Conservation (phyloP, 2,797 vertebrate species). For the Myotis findleyi region DNA sequence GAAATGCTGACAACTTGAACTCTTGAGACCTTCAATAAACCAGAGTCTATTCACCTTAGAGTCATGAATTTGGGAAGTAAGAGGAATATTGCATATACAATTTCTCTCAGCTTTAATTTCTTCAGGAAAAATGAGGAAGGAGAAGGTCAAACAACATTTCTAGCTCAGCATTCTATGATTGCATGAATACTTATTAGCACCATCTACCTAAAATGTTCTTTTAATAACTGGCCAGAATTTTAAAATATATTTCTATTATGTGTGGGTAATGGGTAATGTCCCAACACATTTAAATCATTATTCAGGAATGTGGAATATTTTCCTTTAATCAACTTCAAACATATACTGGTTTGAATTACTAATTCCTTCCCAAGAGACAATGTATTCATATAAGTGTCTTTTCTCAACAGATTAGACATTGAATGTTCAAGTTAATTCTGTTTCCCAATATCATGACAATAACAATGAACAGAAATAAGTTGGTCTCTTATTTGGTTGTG, state of each 20-base stretch:
- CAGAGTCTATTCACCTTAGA: slow-evolving; percentile 68
- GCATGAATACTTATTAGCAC: slow-evolving; percentile 10
- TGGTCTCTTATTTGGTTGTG: slow-evolving; percentile 5
- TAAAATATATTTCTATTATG: slow-evolving; percentile 35
- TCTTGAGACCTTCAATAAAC: slow-evolving; percentile 74
- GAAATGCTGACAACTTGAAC: slow-evolving; percentile 80
- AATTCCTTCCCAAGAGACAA: slow-evolving; percentile 62
- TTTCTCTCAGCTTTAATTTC: slow-evolving; percentile 71
- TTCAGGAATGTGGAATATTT: slow-evolving; percentile 67
- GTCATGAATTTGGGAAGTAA: slow-evolving; percentile 64
- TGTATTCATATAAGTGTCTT: slow-evolving; percentile 38
- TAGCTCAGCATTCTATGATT: slow-evolving; percentile 45
- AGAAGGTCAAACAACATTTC: slow-evolving; percentile 51
- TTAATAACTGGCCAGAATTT: slow-evolving; percentile 28
- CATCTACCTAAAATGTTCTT: slow-evolving; percentile 66
- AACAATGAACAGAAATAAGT: slow-evolving; percentile 17
- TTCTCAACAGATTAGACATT: not conserved
- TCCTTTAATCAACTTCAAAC: slow-evolving; percentile 80
- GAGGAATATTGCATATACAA: not conserved
- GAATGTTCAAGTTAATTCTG: slow-evolving; percentile 32
- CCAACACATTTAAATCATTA: slow-evolving; percentile 75
- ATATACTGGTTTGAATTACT: slow-evolving; percentile 74
- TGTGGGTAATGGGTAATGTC: slow-evolving; percentile 54
- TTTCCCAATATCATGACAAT: slow-evolving; percentile 30
- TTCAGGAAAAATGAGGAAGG: slow-evolving; percentile 58